Evolutionary conservation across 2,888 invertebrate genomes (phyloP), one percentile per base, ranked within the genome.

Genomic region (Autographa gamma): DNA sequence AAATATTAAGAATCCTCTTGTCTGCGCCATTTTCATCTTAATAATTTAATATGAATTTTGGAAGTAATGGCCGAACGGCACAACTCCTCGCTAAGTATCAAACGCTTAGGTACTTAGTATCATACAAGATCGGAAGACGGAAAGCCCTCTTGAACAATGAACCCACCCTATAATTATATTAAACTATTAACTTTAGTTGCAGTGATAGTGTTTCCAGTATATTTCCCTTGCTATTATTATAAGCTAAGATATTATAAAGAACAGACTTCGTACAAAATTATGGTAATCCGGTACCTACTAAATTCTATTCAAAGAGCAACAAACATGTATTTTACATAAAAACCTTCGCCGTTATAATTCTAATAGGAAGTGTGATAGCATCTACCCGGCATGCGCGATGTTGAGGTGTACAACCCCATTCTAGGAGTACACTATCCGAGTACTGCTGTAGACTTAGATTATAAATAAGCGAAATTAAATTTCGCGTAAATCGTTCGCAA

Each of bases 381-480:
- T 56, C 13, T 56, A 56, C 54, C 0, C 38, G 18, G 13, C 18
- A 18, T 65, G 34, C 52, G 31, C 56, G 18, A 13, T 19, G 78
- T 77, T 68, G 72, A 76, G 74, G 71, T 31, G 62, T 56, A 56
- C 19, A 54, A 19, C 54, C 54, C 54, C 54, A 48, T 56, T 56
- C 13, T 18, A 56, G 54, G 19, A 56, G 54, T 25, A 19, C 19
- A 13, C 25, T 56, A 59, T 59, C 7, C 32, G 25, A 59, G 9
- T 31, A 38, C 16, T 66, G 31, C 64, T 56, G 58, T 65, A 54
- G 58, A 80, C 62, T 56, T 80, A 67, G 77, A 80, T 78, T 77
- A 73, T 66, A 80, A 78, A 77, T 77, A 61, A 52, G 66, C 43
- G 54, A 81, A 78, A 78, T 81, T 69, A 77, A 78, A 77, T 78